Percentiles rank a stretch among this genome's conserved stretches.
Evolutionary conservation across 2,113 vertebrate species (phyloP).

Genomic region (Murina feae): DNA sequence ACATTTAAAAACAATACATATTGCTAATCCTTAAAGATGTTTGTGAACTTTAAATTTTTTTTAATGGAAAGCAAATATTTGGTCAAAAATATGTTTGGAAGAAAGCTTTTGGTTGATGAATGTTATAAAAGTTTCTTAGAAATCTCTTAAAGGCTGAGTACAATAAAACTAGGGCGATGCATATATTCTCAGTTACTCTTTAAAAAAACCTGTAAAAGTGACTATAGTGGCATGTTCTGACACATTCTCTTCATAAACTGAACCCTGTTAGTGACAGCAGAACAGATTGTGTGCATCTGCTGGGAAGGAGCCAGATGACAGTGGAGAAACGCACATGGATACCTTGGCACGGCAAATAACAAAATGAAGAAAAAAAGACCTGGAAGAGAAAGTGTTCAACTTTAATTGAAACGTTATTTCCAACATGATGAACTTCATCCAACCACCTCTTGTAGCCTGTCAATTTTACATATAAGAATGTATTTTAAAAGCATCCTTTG

Average conservation of each 20-base stretch:
- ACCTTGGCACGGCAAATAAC: conserved; percentile 92
- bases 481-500: conserved; percentile 54
- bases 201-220: conserved; percentile 80
- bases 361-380: conserved; percentile 81
- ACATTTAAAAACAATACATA: conserved; percentile 6
- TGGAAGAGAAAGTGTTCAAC: conserved; percentile 82
- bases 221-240: conserved; percentile 86
- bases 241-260: conserved; percentile 87
- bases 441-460: conserved; percentile 72
- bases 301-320: conserved; percentile 95
- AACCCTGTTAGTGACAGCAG: conserved; percentile 88
- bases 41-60: conserved; percentile 15
- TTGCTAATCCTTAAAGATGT: not conserved
- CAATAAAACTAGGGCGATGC: conserved; percentile 66
- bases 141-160: conserved; percentile 62
- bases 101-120: conserved; percentile 37
- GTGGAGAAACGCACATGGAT: conserved; percentile 91
- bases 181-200: conserved; percentile 80
- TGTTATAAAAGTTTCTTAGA: conserved; percentile 73
- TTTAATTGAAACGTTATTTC: conserved; percentile 83
- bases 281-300: conserved; percentile 91
- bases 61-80: conserved; percentile 48
- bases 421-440: conserved; percentile 78
- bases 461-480: conserved; percentile 61
- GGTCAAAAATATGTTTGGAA: conserved; percentile 42